Evolutionary conservation across 2,888 invertebrate species (phyloP), one percentile per base, ranked within the genome.

Genomic region (Cheilosia variabilis): DNA sequence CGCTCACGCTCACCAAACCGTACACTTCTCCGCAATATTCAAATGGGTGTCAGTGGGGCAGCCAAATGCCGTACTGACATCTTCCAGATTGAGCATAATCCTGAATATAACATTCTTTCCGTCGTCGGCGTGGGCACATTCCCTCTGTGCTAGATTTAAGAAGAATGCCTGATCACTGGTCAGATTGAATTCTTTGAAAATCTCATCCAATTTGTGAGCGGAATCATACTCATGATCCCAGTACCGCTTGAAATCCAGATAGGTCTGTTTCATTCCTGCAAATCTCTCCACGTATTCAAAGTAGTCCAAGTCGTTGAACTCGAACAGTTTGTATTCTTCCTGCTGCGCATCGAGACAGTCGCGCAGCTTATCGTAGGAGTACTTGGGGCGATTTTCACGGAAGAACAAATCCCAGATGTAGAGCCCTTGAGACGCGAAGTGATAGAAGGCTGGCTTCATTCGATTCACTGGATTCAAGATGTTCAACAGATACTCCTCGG

Each of bases 181-280:
- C 10, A 87, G 24, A 7, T 82, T 50, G 69, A 78, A 82, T 17
- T 87, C 82, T 4, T 73, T 73, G 55, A 87, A 87, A 17, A 63
- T 24, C 3, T 22, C 37, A 1, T 72, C 73, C 22, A 87, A 22
- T 45, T 77, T 77, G 47, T 78, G 68, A 0, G 15, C n/a, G 4
- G 81, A 27, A 22, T 87, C 82, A 10, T 87, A 87, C 27, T 87
- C 87, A 0, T 69, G 63, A n/a, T 82, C 82, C 87, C 87, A 87
- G 58, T 58, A 73, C 0, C 55, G 37, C 37, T 69, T 77, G 53
- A 52, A 87, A 60, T 82, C 77, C 7, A 69, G 24, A 22, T 78
- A 69, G 9, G 82, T 73, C 52, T 87, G 87, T 31, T 82, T 82
- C 68, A 78, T 58, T 0, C 78, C 87, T 2, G 82, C 77, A 34